Evolutionary conservation across 2,797 vertebrate genomes (phyloP).

Genomic region (Rhincodon typus): DNA sequence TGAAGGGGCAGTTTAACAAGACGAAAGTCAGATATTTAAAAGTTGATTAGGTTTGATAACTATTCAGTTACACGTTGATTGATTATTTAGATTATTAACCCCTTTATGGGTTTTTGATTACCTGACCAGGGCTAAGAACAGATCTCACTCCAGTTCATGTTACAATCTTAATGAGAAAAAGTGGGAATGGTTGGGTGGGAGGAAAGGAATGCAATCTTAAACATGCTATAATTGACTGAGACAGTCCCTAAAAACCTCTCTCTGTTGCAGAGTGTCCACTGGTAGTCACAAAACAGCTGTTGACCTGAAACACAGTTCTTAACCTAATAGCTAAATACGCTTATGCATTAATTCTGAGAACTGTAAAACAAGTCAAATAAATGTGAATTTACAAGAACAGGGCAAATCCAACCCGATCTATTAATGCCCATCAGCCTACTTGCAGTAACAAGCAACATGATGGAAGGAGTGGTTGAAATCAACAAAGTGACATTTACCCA

Average conservation of each 20-base stretch:
- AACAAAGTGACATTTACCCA: background rate
- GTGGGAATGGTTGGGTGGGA: background rate
- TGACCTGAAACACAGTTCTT: background rate
- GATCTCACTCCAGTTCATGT: background rate
- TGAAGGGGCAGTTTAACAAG: background rate
- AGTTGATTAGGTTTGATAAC: background rate
- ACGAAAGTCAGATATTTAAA: background rate
- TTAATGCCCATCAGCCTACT: background rate
- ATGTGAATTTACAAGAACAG: background rate
- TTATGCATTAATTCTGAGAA: background rate
- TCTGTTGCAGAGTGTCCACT: background rate
- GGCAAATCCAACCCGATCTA: background rate
- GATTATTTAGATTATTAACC: constrained; percentile 28
- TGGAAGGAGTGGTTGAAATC: background rate
- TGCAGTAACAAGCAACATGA: background rate
- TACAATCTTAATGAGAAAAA: background rate
- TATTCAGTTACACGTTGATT: background rate
- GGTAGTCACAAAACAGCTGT: constrained; percentile 12
- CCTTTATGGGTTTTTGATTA: constrained; percentile 14
- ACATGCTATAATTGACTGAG: constrained; percentile 12
- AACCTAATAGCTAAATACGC: background rate
- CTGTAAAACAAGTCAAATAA: background rate
- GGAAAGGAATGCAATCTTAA: background rate
- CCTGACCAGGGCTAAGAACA: background rate
- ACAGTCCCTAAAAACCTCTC: background rate